Conservation (phyloP, 2,888 invertebrate species). For the Chrysotoxum bicinctum region DNA sequence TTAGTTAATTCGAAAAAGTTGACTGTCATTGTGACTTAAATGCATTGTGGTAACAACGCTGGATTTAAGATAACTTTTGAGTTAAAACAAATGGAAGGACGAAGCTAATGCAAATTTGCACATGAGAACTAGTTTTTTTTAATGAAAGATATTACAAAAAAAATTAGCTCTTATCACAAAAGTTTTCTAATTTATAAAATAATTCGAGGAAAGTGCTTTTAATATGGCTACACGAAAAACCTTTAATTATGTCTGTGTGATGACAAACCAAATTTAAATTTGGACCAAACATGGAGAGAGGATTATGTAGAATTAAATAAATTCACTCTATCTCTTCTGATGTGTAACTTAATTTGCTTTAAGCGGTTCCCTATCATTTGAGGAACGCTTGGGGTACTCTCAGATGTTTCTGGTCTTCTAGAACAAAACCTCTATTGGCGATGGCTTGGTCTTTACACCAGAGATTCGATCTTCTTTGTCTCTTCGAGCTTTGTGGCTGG, state of each 20-base stretch:
- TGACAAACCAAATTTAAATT: background rate
- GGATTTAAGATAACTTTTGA: slow-evolving; percentile 43
- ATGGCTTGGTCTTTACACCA: too few relatives aligned
- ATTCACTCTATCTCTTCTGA: too few relatives aligned
- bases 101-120: slow-evolving; percentile 14
- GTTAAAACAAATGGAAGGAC: slow-evolving; percentile 11
- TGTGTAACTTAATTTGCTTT: too few relatives aligned
- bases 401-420: too few relatives aligned
- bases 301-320: too few relatives aligned
- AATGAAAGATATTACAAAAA: background rate
- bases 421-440: too few relatives aligned
- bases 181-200: background rate
- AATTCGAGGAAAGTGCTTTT: background rate
- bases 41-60: slow-evolving; percentile 29
- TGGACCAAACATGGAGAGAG: too few relatives aligned
- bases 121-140: background rate
- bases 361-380: too few relatives aligned
- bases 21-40: slow-evolving; percentile 48
- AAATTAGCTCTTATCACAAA: background rate
- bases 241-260: background rate
- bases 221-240: background rate
- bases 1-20: slow-evolving; percentile 61
- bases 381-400: too few relatives aligned
- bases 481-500: too few relatives aligned
- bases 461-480: too few relatives aligned